phyloP scores from a whole-genome alignment of 1,140 invertebrate genomes.

The Idris sp. region DNA sequence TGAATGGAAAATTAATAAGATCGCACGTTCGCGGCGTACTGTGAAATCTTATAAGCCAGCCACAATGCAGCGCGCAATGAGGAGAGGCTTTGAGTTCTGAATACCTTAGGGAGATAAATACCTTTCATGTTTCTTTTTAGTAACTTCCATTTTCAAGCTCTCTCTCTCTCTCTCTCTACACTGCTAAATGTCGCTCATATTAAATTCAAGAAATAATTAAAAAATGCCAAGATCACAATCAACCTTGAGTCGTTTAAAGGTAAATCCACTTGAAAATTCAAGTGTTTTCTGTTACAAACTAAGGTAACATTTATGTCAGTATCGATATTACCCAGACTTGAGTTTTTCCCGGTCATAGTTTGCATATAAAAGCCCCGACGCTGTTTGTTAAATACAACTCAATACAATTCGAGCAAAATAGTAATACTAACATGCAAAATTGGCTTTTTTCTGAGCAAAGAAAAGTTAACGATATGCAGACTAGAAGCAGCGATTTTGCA shows the following conservation, averaged over 20 bases:
- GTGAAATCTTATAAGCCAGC: constrained; percentile 70
- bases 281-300: constrained; percentile 8
- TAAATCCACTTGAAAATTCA: constrained; percentile 4
- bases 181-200: constrained; percentile 43
- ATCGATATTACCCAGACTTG: constrained; percentile 16
- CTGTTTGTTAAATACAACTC: constrained; percentile 52
- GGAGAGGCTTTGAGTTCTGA: constrained; percentile 56
- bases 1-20: constrained; percentile 75
- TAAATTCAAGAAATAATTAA: constrained; percentile 45
- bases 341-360: constrained; percentile 39
- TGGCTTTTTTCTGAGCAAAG: constrained; percentile 50
- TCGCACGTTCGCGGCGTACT: constrained; percentile 62
- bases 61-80: constrained; percentile 58
- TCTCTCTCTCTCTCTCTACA: constrained; percentile 45
- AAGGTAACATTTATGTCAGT: constrained; percentile 8
- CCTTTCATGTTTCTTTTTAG: constrained; percentile 58
- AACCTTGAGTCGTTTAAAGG: background rate
- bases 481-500: constrained; percentile 67
- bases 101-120: constrained; percentile 61
- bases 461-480: constrained; percentile 74
- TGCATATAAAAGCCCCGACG: constrained; percentile 31
- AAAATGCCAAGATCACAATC: constrained; percentile 18
- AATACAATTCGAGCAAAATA: constrained; percentile 47
- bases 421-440: constrained; percentile 47
- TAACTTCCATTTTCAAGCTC: constrained; percentile 55